Evolutionary conservation across 64 coral and sea anemone genomes (phyloP).

Genomic region (Montipora cactus): DNA sequence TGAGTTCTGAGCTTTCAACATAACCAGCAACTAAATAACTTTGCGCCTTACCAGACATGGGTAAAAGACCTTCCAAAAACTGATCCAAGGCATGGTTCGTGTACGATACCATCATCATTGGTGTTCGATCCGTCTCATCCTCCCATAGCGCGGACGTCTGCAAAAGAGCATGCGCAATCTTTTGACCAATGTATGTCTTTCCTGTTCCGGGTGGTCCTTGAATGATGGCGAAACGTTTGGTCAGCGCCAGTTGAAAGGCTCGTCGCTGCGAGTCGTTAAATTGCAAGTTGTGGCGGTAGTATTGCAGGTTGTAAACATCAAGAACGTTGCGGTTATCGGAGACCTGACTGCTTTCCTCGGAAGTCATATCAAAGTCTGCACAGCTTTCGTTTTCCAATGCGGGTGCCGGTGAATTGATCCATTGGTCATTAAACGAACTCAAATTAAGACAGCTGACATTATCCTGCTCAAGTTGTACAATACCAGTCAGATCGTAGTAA

Average conservation of each 20-base stretch:
- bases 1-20: too few species aligned
- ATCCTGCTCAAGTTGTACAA: background rate
- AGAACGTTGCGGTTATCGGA: background rate
- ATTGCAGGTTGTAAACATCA: constrained; percentile 9
- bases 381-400: background rate
- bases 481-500: constrained; percentile 18
- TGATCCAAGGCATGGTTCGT: constrained; percentile 94
- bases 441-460: background rate
- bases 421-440: background rate
- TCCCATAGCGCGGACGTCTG: constrained; percentile 58
- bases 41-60: background rate
- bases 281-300: background rate
- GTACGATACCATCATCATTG: constrained; percentile 93
- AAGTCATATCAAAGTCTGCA: background rate
- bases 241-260: constrained; percentile 67
- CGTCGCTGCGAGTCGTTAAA: constrained; percentile 55
- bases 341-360: background rate
- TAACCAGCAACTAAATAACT: too few species aligned
- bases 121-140: constrained; percentile 6
- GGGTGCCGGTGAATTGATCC: background rate
- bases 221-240: constrained; percentile 81
- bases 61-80: constrained; percentile 79
- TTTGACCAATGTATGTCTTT: constrained; percentile 93
- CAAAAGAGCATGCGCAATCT: constrained; percentile 79
- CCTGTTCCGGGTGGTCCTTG: constrained; percentile 95